These are phyloP conservation scores for Radopholus similis DNA, from an alignment of 1,140 invertebrate species.

Conservation along the genomic window DNA sequence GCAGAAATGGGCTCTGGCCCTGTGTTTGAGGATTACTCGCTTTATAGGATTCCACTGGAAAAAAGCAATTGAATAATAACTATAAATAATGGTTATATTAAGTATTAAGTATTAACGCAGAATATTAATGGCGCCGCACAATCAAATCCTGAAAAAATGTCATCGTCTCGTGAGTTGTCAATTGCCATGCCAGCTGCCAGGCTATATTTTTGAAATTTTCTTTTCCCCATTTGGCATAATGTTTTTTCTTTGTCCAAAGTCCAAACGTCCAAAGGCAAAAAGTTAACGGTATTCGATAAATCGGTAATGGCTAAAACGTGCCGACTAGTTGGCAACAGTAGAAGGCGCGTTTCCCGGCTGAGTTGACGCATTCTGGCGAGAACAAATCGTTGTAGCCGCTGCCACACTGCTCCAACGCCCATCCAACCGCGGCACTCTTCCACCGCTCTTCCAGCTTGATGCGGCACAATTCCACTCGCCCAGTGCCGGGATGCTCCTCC, in stretches of 20 bases:
- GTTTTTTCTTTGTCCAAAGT: too few relatives aligned
- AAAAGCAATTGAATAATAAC: neutral
- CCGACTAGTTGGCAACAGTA: slow-evolving; percentile 5
- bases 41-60: neutral
- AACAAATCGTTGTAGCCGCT: slow-evolving; percentile 60
- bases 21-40: slow-evolving; percentile 1
- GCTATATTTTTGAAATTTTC: too few relatives aligned
- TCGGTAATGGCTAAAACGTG: too few relatives aligned
- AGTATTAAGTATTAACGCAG: too few relatives aligned
- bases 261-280: too few relatives aligned
- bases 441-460: neutral
- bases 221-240: too few relatives aligned
- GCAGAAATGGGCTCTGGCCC: neutral
- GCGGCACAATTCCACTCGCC: slow-evolving; percentile 1
- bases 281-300: too few relatives aligned
- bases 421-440: neutral
- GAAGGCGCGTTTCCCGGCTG: slow-evolving; percentile 8
- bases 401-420: slow-evolving; percentile 41
- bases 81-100: slow-evolving; percentile 10
- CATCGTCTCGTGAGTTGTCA: too few relatives aligned
- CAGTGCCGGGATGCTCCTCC: neutral
- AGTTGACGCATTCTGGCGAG: slow-evolving; percentile 53
- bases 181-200: too few relatives aligned
- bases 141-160: too few relatives aligned
- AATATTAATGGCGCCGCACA: too few relatives aligned